Evolutionary conservation across 2,888 invertebrate genomes (phyloP), one percentile per base, ranked within the genome.

Genomic region (Clostera curtula): DNA sequence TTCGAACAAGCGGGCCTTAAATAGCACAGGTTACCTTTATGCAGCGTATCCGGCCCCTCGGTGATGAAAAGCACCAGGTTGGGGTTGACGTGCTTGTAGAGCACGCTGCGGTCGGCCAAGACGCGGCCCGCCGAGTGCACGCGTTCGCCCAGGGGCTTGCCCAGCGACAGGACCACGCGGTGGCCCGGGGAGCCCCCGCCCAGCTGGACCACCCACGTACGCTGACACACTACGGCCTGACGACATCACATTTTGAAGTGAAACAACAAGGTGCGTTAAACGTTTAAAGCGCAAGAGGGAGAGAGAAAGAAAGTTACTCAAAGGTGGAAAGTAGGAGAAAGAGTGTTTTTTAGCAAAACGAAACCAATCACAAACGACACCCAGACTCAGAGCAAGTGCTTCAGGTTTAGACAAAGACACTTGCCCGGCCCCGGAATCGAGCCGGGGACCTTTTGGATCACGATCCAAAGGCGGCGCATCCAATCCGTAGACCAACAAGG

Each of bases 1-100:
- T 3, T 22, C 6, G 12, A 9, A 4, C 14, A 12, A 13, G 22
- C 14, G 14, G 22, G 14, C 22, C 13, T 22, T n/a, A 8, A 19
- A 19, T 8, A 7, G n/a, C n/a, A 3, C 11, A 18, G 2, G 24
- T 56, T 65, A 92, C 92, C 88, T 85, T 93, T 94, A 49, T 93
- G 90, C 26, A 89, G 65, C 5, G 86, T 86, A 57, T 95, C 93
- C 8, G 88, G 86, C 14, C 91, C 90, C 58, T 93, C 88, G 0
- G 95, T 92, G 12, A 93, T 87, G 37, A 97, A 86, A 7, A 95
- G 94, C 37, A 97, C 90, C 42, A 99, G 85, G 83, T 99, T 99
- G 13, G 99, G 99, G 86, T 99, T 99, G 47, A 95, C 88, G 73
- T 99, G 98, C 77, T 99, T 99, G 85, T 99, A 99, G 17, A 98